Evolutionary conservation across 2,113 vertebrate species (phyloP), one percentile per base, ranked within the genome.

Genomic region (Periophthalmodon schlosseri): DNA sequence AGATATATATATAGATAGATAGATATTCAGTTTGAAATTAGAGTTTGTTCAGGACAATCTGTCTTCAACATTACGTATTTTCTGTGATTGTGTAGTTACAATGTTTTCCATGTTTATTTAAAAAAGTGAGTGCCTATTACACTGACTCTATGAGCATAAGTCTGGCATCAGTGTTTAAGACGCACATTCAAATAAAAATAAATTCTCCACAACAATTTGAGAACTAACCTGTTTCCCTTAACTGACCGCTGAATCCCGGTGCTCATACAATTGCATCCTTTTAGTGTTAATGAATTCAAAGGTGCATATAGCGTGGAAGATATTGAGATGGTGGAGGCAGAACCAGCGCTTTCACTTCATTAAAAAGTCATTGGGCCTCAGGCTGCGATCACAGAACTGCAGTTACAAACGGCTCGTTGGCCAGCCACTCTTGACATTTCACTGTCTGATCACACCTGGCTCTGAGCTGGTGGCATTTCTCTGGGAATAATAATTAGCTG

Each of bases 361-460:
- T 78, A 80, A 79, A 81, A 79, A 44, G 15, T 65, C 63, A 83
- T 67, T n/a, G 52, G 60, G 52, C 36, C 34, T 21, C 16, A 65
- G 58, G 34, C 66, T 3, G 64, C 33, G 47, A 78, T 68, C 36
- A 49, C 70, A 72, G 39, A 2, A 34, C 52, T 76, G 52, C 57
- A 10, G 14, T 72, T 66, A 60, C 65, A 24, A 63, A 72, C 5
- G 72, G 39, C 74, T 76, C 18, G 23, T 24, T 39, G 77, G 81
- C 61, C 84, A 23, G 70, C 39, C 56, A 70, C 78, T 82, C 85
- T 76, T 91, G 86, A 88, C 87, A 85, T 91, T 89, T 91, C 1
- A 63, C 77, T 50, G 72, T 72, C 65, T 21, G 72, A 79, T 83
- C 76, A 52, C 69, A 84, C 80, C 63, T 82, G 79, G 69, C 70